phyloP scores from a whole-genome alignment of 2,888 invertebrate genomes.

The Xanthorhoe designata region DNA sequence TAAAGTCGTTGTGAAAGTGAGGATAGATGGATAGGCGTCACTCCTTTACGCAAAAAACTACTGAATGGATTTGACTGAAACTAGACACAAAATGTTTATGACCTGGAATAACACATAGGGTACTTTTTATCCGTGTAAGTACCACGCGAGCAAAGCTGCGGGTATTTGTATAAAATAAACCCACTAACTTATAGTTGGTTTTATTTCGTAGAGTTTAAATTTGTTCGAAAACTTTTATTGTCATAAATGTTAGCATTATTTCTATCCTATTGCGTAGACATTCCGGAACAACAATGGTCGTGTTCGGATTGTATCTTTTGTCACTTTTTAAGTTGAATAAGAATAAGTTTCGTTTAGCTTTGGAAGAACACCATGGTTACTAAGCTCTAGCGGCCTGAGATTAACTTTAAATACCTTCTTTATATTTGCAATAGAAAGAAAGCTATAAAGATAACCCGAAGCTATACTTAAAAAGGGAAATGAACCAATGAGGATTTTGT shows the following conservation, averaged over 20 bases:
- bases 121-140: no score
- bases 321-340: conserved; percentile 1
- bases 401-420: not conserved
- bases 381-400: not conserved
- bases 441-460: not conserved
- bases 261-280: not conserved
- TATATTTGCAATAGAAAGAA: not conserved
- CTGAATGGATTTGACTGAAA: no score
- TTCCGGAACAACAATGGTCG: not conserved
- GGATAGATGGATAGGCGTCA: no score
- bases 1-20: no score
- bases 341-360: not conserved
- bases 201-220: not conserved
- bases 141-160: no score
- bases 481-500: not conserved
- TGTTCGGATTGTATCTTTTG: conserved; percentile 1
- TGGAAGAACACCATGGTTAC: not conserved
- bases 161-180: no score
- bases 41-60: no score
- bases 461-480: not conserved
- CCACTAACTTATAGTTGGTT: no score
- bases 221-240: conserved; percentile 10
- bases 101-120: no score
- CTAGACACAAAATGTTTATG: no score
- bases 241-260: not conserved